Conservation (phyloP, 2,888 invertebrate species). For the Spisula solida region DNA sequence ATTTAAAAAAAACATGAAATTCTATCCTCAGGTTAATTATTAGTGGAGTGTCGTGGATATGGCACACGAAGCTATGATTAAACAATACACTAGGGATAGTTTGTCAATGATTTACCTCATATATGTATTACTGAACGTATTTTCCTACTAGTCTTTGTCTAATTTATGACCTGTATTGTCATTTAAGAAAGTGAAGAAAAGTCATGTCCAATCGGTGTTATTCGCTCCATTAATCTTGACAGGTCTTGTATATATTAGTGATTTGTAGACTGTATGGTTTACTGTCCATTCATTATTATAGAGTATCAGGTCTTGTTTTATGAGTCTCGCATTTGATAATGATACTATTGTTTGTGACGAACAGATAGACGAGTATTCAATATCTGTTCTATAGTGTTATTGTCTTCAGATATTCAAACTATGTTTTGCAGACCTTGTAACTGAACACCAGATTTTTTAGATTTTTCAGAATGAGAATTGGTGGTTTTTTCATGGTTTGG, state of each 20-base stretch:
- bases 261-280: slow-evolving; percentile 54
- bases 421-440: slow-evolving; percentile 5
- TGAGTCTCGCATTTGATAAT: background rate
- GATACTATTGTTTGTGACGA: slow-evolving; percentile 22
- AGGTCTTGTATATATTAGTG: slow-evolving; percentile 49
- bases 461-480: background rate
- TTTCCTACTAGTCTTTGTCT: background rate
- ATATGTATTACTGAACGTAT: background rate
- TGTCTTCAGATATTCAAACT: background rate
- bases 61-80: background rate
- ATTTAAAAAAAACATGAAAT: slow-evolving; percentile 6
- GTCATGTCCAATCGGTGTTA: slow-evolving; percentile 47
- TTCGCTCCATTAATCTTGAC: slow-evolving; percentile 62
- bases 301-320: background rate
- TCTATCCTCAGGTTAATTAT: background rate
- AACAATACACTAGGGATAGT: background rate
- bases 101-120: background rate
- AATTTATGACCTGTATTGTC: slow-evolving; percentile 38
- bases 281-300: slow-evolving; percentile 39
- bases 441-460: background rate
- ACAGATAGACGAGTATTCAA: slow-evolving; percentile 6
- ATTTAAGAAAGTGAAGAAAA: slow-evolving; percentile 30
- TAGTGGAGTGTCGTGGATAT: background rate
- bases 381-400: background rate
- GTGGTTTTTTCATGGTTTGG: background rate